Base-by-base conservation (phyloP, 2,888 invertebrate genomes). In the Hypomecis atomaria region DNA sequence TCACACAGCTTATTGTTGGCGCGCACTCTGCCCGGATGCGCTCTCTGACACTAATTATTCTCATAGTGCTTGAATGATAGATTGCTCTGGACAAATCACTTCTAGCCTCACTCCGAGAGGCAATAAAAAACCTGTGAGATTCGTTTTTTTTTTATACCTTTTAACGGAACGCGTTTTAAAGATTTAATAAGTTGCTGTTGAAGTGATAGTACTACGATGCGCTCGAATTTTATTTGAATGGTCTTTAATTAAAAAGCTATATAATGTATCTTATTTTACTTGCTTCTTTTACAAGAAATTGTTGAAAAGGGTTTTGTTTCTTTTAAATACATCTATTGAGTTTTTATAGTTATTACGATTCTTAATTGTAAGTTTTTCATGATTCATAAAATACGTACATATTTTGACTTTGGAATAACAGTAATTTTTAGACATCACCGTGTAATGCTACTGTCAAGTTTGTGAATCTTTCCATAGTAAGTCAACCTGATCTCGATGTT, bases 31-130 rank as follows among this genome's bases (percentile, higher is more conserved):
- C 83, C 91, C 90, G 92, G 91, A 92, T 91, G 89, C 90, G 85
- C 80, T 73, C 85, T 87, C 85, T 92, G 92, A 92, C 92, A 92
- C 92, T 92, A 92, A 92, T 92, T 92, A 92, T 92, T 92, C 88
- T 83, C 90, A 90, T 91, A 89, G 89, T 88, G 86, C 83, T 86
- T 86, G 88, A 90, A 90, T 92, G 92, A 92, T 92, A 91, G 90
- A 92, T 92, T 89, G 83, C 89, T 80, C 82, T 86, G 88, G 90
- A 92, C 92, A 92, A 92, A 92, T 92, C 90, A 91, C 91, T 89
- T 85, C 87, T 86, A 85, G 85, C 86, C 76, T 77, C 85, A 82
- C 85, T 84, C 82, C 81, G 72, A 80, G 81, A 83, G 77, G 83
- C 79, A 85, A 87, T 88, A 92, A 92, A 90, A 90, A 90, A 88